phyloP scores from a whole-genome alignment of 2,113 vertebrate species.

The Chrysemys picta region DNA sequence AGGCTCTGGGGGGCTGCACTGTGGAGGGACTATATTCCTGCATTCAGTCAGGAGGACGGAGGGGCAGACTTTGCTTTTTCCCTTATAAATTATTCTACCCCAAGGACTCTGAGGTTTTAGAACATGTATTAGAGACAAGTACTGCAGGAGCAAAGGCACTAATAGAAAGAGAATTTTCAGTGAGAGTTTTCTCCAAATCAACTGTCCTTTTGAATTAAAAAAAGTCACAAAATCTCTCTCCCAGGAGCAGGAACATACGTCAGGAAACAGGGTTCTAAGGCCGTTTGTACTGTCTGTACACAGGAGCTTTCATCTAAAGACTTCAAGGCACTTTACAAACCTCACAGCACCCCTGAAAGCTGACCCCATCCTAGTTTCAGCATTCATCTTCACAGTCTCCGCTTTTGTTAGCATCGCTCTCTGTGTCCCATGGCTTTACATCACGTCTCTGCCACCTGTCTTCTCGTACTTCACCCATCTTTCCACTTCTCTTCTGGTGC shows the following conservation, averaged over 20 bases:
- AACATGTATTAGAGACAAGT: not conserved
- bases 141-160: not conserved
- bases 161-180: not conserved
- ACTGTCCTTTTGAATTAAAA: not conserved
- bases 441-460: not conserved
- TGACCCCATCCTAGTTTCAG: rapidly evolving
- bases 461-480: not conserved
- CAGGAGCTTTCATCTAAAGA: not conserved
- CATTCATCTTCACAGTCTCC: no score
- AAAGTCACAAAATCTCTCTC: not conserved
- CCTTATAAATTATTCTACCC: no score
- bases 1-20: not conserved
- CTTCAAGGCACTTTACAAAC: not conserved
- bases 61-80: not conserved
- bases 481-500: not conserved
- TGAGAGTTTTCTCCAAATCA: not conserved
- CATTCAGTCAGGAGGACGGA: no score
- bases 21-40: no score
- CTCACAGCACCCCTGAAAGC: not conserved
- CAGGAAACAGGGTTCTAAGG: not conserved
- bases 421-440: not conserved
- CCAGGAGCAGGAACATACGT: not conserved
- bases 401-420: not conserved
- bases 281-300: not conserved
- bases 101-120: not conserved